These are phyloP conservation scores for Zalophus californianus DNA, from an alignment of 2,797 vertebrate genomes.

Conservation along the genomic window DNA sequence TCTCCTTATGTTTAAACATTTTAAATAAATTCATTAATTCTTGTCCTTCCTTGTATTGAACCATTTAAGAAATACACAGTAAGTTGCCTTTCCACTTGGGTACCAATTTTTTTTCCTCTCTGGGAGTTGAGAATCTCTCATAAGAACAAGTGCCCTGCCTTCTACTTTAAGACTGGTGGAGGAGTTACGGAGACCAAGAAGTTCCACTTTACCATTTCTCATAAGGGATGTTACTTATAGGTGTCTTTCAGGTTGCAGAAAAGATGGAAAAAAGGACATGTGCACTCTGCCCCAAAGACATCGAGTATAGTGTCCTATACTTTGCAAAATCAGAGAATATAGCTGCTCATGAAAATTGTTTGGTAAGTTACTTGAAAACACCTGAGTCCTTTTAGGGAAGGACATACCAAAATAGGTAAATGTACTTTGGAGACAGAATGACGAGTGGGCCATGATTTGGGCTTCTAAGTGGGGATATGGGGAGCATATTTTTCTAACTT, in stretches of 20 bases:
- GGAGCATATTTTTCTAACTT: conserved; percentile 25
- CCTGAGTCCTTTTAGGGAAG: neutral
- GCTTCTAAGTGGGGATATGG: neutral
- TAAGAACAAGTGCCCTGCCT: neutral
- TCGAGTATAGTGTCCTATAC: conserved; percentile 84
- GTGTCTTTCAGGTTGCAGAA: conserved; percentile 80
- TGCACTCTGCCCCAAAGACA: conserved; percentile 83
- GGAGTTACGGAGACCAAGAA: neutral
- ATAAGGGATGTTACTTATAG: conserved; percentile 72
- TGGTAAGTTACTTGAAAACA: conserved; percentile 85
- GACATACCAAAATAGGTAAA: neutral
- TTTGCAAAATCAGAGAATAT: conserved; percentile 83
- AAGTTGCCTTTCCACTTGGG: neutral
- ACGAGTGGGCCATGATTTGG: neutral
- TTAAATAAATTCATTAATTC: conserved; percentile 9
- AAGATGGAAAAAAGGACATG: conserved; percentile 86
- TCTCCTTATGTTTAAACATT: neutral
- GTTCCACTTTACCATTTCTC: conserved; percentile 55
- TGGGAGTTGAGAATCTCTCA: neutral
- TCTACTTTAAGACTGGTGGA: neutral
- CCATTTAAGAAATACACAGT: conserved; percentile 5
- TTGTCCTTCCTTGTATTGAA: neutral
- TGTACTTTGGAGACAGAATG: neutral
- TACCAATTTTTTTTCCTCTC: neutral
- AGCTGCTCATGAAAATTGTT: conserved; percentile 88